A percentile compares a stretch with the other conserved stretches of the same genome.
These are phyloP conservation scores for Cryptotermes secundus DNA, from an alignment of 1,140 invertebrate species.

Conservation along the genomic window DNA sequence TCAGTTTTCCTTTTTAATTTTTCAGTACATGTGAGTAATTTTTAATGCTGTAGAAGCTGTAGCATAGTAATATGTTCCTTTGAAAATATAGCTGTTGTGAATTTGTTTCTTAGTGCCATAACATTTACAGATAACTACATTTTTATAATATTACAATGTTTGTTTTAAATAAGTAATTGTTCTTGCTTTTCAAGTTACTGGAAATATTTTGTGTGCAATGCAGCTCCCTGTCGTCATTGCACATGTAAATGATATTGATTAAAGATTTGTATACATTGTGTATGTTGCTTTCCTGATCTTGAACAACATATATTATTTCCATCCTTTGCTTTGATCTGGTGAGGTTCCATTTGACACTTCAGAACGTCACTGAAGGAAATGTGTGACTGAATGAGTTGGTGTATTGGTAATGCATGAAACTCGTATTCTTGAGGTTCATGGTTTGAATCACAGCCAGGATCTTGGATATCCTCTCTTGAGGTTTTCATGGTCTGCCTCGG, in stretches of 20 bases:
- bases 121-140: not conserved
- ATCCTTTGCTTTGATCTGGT: too few relatives aligned
- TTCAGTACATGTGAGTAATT: not conserved
- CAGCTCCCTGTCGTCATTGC: not conserved
- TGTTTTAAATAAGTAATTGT: not conserved
- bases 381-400: too few relatives aligned
- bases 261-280: not conserved
- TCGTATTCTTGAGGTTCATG: too few relatives aligned
- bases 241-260: conserved; percentile 10
- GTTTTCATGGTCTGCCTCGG: too few relatives aligned
- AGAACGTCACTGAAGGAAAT: too few relatives aligned
- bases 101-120: conserved; percentile 19
- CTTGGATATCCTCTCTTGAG: too few relatives aligned
- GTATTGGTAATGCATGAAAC: too few relatives aligned
- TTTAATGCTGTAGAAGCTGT: not conserved
- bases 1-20: not conserved
- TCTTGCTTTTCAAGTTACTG: conserved; percentile 1
- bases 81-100: not conserved
- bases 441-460: too few relatives aligned
- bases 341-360: too few relatives aligned
- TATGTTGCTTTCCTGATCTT: too few relatives aligned
- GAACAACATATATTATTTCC: too few relatives aligned
- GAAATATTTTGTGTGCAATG: conserved; percentile 12
- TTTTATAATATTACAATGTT: not conserved
- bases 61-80: not conserved